A percentile compares a stretch with the other conserved stretches of the same genome.
phyloP scores from a whole-genome alignment of 2,113 vertebrate species.

The Charina bottae region DNA sequence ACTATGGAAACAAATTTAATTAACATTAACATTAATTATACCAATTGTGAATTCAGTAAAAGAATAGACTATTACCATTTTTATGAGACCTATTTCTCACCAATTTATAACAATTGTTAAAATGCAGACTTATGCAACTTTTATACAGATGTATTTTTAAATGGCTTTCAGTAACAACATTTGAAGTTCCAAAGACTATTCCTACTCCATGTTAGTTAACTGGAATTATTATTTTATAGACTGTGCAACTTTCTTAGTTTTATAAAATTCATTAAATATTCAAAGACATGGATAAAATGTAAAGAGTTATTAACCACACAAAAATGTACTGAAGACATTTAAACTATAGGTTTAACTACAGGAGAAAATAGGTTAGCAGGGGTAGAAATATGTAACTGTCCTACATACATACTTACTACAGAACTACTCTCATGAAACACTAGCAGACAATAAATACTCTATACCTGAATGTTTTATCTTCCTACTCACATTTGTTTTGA shows the following conservation, averaged over 20 bases:
- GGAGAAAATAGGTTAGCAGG: background rate
- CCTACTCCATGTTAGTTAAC: background rate
- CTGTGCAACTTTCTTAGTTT: background rate
- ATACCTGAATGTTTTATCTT: background rate
- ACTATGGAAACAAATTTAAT: background rate
- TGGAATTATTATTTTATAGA: background rate
- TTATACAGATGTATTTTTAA: background rate
- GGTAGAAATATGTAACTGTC: background rate
- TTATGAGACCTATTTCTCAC: too few species aligned
- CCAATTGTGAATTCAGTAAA: background rate
- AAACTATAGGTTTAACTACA: background rate
- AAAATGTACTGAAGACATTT: background rate
- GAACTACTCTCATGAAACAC: background rate
- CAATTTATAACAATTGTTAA: background rate
- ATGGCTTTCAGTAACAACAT: background rate
- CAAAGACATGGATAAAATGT: background rate
- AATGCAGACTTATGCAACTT: background rate
- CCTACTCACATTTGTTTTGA: background rate
- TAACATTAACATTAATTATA: background rate
- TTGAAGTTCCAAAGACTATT: background rate
- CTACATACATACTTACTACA: background rate
- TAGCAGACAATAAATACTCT: background rate
- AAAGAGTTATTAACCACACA: background rate
- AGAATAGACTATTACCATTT: too few species aligned
- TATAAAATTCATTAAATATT: conserved; percentile 2